Percentiles rank a stretch among this genome's conserved stretches.
These are phyloP conservation scores for Pectinophora gossypiella DNA, from an alignment of 1,140 invertebrate genomes.

Conservation along the genomic window DNA sequence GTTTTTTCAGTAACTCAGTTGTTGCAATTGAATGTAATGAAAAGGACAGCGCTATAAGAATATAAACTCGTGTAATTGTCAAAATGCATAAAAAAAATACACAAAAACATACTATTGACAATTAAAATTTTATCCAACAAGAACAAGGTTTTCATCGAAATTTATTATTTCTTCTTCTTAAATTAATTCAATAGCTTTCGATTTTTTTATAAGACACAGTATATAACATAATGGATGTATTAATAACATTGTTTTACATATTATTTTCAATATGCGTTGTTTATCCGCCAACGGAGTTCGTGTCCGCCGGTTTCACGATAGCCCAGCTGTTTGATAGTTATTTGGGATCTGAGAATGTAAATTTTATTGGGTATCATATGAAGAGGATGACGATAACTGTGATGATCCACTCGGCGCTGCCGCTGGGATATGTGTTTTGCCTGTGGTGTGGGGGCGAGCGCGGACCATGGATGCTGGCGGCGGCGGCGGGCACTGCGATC, in stretches of 20 bases:
- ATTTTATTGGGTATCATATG: constrained; percentile 85
- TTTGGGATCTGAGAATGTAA: constrained; percentile 81
- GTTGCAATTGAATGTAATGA: too few species aligned
- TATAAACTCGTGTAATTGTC: too few species aligned
- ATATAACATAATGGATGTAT: constrained; percentile 74
- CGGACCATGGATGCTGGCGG: constrained; percentile 52
- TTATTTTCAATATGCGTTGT: constrained; percentile 82
- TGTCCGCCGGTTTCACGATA: constrained; percentile 84
- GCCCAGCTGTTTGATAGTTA: constrained; percentile 79
- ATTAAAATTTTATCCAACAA: too few species aligned
- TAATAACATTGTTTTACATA: constrained; percentile 81
- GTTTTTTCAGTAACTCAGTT: too few species aligned
- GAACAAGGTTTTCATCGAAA: too few species aligned
- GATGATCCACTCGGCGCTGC: constrained; percentile 81
- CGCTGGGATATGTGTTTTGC: constrained; percentile 80
- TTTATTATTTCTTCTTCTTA: neutral
- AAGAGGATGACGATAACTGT: constrained; percentile 80
- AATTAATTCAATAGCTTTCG: neutral
- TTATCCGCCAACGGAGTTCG: constrained; percentile 85
- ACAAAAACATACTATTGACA: too few species aligned
- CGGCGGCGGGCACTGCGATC: constrained; percentile 39
- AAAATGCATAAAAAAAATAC: too few species aligned
- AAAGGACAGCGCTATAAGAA: too few species aligned
- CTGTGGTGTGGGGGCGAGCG: constrained; percentile 43
- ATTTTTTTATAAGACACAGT: neutral